Conservation (phyloP, 2,888 invertebrate genomes). For the Eubasilissa splendida region DNA sequence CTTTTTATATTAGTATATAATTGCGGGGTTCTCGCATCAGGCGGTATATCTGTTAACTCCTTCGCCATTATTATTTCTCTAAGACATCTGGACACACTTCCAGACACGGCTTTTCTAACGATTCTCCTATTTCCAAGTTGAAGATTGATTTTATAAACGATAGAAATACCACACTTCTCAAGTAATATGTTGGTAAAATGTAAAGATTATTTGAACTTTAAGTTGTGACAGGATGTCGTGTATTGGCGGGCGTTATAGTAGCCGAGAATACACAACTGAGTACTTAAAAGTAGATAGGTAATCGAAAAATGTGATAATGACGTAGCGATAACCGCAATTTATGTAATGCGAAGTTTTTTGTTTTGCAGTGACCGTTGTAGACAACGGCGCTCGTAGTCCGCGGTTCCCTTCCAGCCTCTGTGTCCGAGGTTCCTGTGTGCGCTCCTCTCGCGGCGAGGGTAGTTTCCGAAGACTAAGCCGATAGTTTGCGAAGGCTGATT, state of each 20-base stretch:
- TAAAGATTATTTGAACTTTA: conserved; percentile 5
- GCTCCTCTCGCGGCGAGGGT: too few relatives aligned
- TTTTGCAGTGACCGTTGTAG: conserved; percentile 47
- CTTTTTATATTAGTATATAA: too few relatives aligned
- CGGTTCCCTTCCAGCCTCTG: conserved; percentile 9
- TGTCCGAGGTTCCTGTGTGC: not conserved
- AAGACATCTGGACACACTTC: too few relatives aligned
- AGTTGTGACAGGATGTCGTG: not conserved
- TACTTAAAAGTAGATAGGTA: conserved; percentile 59
- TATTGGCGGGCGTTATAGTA: conserved; percentile 28
- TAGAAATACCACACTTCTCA: too few relatives aligned
- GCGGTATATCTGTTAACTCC: too few relatives aligned
- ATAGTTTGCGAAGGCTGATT: too few relatives aligned
- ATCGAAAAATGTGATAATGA: conserved; percentile 59
- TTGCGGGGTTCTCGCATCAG: too few relatives aligned
- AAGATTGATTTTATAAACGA: too few relatives aligned
- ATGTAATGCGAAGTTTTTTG: conserved; percentile 41
- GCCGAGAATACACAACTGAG: conserved; percentile 49
- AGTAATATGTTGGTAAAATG: not conserved
- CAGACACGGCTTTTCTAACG: too few relatives aligned
- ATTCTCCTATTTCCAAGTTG: too few relatives aligned
- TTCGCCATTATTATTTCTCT: too few relatives aligned
- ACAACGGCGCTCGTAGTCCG: conserved; percentile 35
- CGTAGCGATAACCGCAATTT: conserved; percentile 52
- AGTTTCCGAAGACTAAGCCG: too few relatives aligned